Evolutionary conservation across 2,113 vertebrate genomes (phyloP), one percentile per base, ranked within the genome.

Genomic region (Riparia riparia): DNA sequence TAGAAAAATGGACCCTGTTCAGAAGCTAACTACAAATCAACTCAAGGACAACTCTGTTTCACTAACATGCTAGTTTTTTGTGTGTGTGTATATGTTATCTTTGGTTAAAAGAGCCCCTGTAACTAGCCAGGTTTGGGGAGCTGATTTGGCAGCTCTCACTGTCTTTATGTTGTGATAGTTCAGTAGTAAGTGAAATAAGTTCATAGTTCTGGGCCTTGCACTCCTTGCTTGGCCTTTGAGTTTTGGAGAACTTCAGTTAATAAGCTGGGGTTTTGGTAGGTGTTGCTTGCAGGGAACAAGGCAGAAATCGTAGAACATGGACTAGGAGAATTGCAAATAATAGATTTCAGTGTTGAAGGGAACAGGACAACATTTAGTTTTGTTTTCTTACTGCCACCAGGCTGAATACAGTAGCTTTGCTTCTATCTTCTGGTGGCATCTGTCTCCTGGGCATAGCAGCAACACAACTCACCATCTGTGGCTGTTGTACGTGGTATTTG

Each of bases 321-420:
- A 50, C 45, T 73, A 29, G 26, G 31, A 92, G 47, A 81, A 63
- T 21, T 79, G 37, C 25, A 65, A 72, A 45, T 69, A 63, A 77
- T 76, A 37, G 7, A 16, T 83, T 79, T 74, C 14, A 32, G 25
- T 6, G 24, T 63, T 49, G 42, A 82, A 78, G 32, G 44, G 65
- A 94, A 42, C 44, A 68, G 57, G 37, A 37, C 64, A 87, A 8
- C 41, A 57, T 22, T 76, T 91, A 50, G 85, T 94, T 87, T 69
- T 94, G 37, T 51, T 84, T 92, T 79, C 31, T 64, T 77, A 32
- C 51, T 93, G 56, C 63, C 57, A 74, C 3, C 44, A 79, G 91
- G 61, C 26, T 4, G 61, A 95, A 95, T 44, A 54, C 53, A 60
- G 60, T 50, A 41, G 56, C 66, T 82, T 73, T 68, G 26, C 65